Base-by-base conservation (phyloP, 2,888 invertebrate genomes). In the Heliconius charithonia region DNA sequence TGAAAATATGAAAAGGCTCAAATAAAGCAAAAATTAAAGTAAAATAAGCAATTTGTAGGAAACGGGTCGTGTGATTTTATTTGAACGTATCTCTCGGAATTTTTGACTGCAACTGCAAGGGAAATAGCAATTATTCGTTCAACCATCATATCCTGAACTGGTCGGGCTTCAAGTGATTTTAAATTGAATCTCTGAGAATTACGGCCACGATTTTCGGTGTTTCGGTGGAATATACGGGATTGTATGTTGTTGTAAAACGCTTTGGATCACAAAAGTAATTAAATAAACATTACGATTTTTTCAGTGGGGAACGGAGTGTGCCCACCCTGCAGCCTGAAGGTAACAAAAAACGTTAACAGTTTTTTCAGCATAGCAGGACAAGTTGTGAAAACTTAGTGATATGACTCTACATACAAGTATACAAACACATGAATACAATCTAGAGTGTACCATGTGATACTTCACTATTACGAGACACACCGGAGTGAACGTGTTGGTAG, bases 111-210 rank as follows among this genome's bases (percentile, higher is more conserved):
- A 88, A 85, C 84, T 86, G 88, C 86, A 86, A 86, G 85, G 86
- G 86, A 88, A 85, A 87, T 87, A 88, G 88, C 91, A 92, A 92
- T 93, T 92, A 92, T 90, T 85, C 87, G 87, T 84, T 83, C 84
- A 86, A 83, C 85, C 82, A 85, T 86, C 87, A 87, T 87, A 89
- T 87, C 86, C 86, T 83, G 82, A 82, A 85, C 86, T 87, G 87
- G 85, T 86, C 88, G 82, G 82, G 85, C 86, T 87, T 85, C 81
- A 86, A 90, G 86, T 88, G 88, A 87, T 90, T 92, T 91, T 89
- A 91, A 91, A 92, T 91, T 91, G 91, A 90, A 91, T 91, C 88
- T 87, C 86, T 81, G 84, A 86, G 88, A 89, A 91, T 89, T 89
- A 90, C 89, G 87, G 86, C 87, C 87, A 88, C 89, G 87, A 88